Evolutionary conservation across 2,113 vertebrate genomes (phyloP), one percentile per base, ranked within the genome.

Genomic region (Blennius ocellaris): DNA sequence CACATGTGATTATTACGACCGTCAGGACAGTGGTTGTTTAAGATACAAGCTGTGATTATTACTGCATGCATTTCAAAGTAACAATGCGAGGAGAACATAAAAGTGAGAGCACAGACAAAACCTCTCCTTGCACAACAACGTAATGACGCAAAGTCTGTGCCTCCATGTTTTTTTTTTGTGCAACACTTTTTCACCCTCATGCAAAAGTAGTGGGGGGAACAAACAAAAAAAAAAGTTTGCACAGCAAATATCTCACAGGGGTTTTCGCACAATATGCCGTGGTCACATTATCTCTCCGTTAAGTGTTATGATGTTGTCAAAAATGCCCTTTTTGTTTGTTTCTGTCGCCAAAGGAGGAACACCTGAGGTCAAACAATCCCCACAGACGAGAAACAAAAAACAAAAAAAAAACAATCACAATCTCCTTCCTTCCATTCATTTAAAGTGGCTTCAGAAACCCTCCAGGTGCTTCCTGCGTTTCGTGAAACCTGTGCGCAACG

Each of bases 1-100:
- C 79, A 63, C 74, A 66, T n/a, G 73, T 50, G 67, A 75, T 55
- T 66, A n/a, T 39, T 52, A 61, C 15, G 11, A 74, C 69, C 73
- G 38, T 72, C 43, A 56, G 75, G 60, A 74, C 50, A 78, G 55
- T 76, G 54, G 54, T 73, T 68, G 53, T 30, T 30, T 61, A 49
- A 62, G 74, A 77, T 67, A 76, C 58, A 56, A 76, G 47, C 58
- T 52, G 65, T 73, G 75, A 72, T 81, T 67, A 57, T 56, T 70
- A 74, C 50, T 72, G 72, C 82, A 88, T 88, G 83, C 85, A 74
- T 62, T 75, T 12, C 51, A 70, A 79, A 82, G 76, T n/a, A 66
- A 47, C 37, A 64, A 81, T 57, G 80, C 50, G 55, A 66, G 59
- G 15, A 63, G 43, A 41, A 81, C 76, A 76, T 68, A 48, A 84